Percentiles rank a stretch among this genome's conserved stretches.
Evolutionary conservation across 2,797 vertebrate species (phyloP).

Genomic region (Parambassis ranga): DNA sequence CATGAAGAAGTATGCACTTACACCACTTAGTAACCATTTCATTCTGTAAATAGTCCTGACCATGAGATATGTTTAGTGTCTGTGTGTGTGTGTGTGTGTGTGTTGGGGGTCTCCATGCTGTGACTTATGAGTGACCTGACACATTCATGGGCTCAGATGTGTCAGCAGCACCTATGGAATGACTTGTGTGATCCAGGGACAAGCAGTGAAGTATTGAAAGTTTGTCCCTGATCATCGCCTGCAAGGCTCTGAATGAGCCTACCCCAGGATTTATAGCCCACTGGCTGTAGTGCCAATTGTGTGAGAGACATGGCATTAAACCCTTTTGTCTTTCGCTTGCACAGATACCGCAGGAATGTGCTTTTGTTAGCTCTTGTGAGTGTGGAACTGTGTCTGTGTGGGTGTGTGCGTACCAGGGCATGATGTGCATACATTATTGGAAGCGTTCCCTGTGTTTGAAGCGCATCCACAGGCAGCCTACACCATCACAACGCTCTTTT

Average conservation of each 20-base stretch:
- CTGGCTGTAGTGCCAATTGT: conserved; percentile 46
- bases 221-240: conserved; percentile 55
- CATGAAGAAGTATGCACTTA: conserved; percentile 3
- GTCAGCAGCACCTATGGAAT: conserved; percentile 45
- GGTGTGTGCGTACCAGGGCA: conserved; percentile 46
- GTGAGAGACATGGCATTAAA: conserved; percentile 64
- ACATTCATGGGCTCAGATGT: conserved; percentile 46
- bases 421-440: conserved; percentile 66
- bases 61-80: conserved; percentile 25
- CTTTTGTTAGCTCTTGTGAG: conserved; percentile 63
- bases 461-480: conserved; percentile 63
- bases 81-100: conserved; percentile 5
- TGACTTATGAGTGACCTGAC: conserved; percentile 54
- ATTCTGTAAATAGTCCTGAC: conserved; percentile 43
- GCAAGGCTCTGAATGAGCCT: conserved; percentile 42
- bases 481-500: conserved; percentile 42
- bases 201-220: conserved; percentile 53
- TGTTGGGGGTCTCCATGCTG: conserved; percentile 6
- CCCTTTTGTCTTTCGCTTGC: conserved; percentile 72
- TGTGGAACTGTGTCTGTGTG: conserved; percentile 46
- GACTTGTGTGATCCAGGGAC: conserved; percentile 32
- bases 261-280: conserved; percentile 57
- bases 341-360: conserved; percentile 77
- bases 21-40: conserved; percentile 25
- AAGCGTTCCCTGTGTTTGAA: conserved; percentile 62